phyloP scores from a whole-genome alignment of 2,888 invertebrate genomes.

The Polylopha cassiicola region DNA sequence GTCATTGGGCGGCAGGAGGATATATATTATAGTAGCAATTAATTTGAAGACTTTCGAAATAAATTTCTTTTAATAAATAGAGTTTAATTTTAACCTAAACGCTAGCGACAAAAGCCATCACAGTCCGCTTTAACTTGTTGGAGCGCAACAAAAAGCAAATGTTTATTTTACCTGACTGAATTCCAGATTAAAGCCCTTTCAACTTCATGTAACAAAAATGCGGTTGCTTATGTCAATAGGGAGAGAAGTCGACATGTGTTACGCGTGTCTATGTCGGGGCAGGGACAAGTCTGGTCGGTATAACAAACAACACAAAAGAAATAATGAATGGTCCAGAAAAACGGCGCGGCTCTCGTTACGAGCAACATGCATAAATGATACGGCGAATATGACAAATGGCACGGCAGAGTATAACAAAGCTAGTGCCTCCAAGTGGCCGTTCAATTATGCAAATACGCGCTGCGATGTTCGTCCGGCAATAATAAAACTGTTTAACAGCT shows the following conservation, averaged over 20 bases:
- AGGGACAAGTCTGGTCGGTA: conserved; percentile 53
- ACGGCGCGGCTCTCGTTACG: conserved; percentile 67
- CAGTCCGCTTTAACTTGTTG: conserved; percentile 39
- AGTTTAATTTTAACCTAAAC: conserved; percentile 21
- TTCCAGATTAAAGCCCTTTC: conserved; percentile 60
- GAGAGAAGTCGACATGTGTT: conserved; percentile 50
- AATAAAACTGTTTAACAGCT: conserved; percentile 77
- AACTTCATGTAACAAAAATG: conserved; percentile 61
- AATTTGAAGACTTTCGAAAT: conserved; percentile 15
- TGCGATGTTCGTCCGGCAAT: conserved; percentile 68
- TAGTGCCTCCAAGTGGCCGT: conserved; percentile 74
- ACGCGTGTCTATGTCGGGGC: conserved; percentile 51
- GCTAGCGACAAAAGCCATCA: conserved; percentile 28
- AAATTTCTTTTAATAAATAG: conserved; percentile 19
- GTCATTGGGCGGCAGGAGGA: too few relatives aligned
- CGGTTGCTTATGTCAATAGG: conserved; percentile 57
- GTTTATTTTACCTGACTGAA: conserved; percentile 63
- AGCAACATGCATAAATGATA: conserved; percentile 75
- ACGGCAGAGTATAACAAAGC: conserved; percentile 75
- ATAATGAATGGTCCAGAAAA: conserved; percentile 74
- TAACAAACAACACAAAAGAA: conserved; percentile 68
- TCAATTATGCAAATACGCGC: conserved; percentile 78
- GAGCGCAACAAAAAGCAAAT: conserved; percentile 49
- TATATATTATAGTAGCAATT: conserved; percentile 11
- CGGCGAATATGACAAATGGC: conserved; percentile 75